These are phyloP conservation scores for Zosterops pallidus DNA, from an alignment of 2,113 vertebrate genomes.

Conservation along the genomic window DNA sequence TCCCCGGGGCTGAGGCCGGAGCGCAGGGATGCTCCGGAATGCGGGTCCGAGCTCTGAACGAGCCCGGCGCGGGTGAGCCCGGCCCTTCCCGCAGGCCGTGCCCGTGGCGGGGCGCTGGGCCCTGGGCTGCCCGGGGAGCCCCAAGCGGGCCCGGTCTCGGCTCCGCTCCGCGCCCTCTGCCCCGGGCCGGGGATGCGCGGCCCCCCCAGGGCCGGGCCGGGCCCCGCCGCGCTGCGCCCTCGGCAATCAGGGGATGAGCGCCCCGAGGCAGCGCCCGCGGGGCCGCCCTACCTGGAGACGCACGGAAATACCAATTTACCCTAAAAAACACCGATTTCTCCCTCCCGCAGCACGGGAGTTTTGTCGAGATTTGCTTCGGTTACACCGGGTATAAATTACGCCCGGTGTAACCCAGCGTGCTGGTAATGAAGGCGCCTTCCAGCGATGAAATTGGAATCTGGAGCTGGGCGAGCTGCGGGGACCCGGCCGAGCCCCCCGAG, in stretches of 20 bases:
- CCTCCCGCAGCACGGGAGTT: background rate
- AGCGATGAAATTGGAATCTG: background rate
- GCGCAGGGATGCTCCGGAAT: background rate
- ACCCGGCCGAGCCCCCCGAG: background rate
- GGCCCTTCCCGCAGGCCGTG: background rate
- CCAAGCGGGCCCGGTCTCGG: background rate
- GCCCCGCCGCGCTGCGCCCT: background rate
- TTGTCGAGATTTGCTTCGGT: background rate
- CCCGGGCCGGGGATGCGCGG: background rate
- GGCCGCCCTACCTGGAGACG: background rate
- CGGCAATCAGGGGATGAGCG: no score
- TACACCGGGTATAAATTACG: background rate
- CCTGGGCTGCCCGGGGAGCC: background rate
- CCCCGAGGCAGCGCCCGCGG: background rate
- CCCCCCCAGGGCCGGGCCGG: background rate
- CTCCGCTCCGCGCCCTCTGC: background rate
- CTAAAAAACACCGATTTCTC: background rate
- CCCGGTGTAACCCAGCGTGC: background rate
- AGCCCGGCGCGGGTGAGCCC: background rate
- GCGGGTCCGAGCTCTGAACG: fast-evolving
- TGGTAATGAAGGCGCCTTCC: background rate
- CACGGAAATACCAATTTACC: background rate
- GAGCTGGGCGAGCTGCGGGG: background rate
- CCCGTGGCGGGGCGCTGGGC: background rate
- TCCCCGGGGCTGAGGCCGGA: no score